Base-by-base conservation (phyloP, 1,140 invertebrate species). In the Micrasema longulum region DNA sequence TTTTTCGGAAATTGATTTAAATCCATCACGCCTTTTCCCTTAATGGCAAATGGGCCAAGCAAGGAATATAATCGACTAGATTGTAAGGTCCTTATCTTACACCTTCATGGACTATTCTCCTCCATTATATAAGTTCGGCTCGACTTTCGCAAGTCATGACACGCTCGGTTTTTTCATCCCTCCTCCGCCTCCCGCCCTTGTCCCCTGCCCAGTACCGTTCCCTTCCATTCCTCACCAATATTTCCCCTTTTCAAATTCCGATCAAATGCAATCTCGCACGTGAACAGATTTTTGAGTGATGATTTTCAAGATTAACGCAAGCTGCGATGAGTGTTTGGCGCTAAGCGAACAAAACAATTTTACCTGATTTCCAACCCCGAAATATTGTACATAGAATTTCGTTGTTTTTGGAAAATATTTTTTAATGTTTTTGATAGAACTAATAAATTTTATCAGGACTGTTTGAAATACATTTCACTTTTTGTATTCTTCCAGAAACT, bases 181-280 rank as follows among this genome's bases (percentile, higher is more conserved):
- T 43, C 47, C 23, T 16, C 52, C 22, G 20, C 60, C 5, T 0
- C 26, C 1, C 48, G 22, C 26, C 26, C 26, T n/a, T n/a, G 7
- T 7, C 26, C 26, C 26, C 26, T 31, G 26, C 26, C 26, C 26
- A 31, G 26, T 31, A 31, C 26, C 26, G n/a, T 38, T 26, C 50
- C 48, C 26, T 35, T 20, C 22, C 20, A 62, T 36, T 50, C 41
- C 53, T 62, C 36, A 18, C 43, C 52, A 69, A 69, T 69, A 66
- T 72, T 72, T 62, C 64, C 65, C 74, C 69, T 64, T 66, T 75
- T 75, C 71, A 75, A 75, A 75, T 75, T 75, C 74, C 69, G 74
- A 75, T 75, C 73, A 65, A 68, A 75, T 75, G 73, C 73, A 75
- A 72, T 75, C 65, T 75, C 47, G 69, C 69, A 75, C 69, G 73